Evolutionary conservation across 1,140 invertebrate genomes (phyloP).

Genomic region (Drosophila parvula): DNA sequence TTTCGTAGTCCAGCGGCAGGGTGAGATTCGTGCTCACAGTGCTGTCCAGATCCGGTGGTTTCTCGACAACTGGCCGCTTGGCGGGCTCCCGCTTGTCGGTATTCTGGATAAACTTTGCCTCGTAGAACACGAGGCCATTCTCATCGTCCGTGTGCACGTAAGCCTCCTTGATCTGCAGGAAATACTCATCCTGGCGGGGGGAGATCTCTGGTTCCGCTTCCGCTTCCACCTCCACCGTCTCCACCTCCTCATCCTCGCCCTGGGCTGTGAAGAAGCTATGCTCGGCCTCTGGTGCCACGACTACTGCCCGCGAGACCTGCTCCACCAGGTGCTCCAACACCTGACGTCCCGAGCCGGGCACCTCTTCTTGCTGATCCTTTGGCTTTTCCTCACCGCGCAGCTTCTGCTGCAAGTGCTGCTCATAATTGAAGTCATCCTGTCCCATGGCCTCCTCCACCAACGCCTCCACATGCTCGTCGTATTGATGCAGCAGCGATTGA

Average conservation of each 20-base stretch:
- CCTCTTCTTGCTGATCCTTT: slow-evolving; percentile 5
- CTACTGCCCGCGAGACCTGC: slow-evolving; percentile 58
- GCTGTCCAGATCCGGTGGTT: slow-evolving; percentile 41
- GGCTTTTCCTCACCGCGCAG: slow-evolving; percentile 29
- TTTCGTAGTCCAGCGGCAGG: slow-evolving; percentile 86
- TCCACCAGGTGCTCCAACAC: slow-evolving; percentile 65
- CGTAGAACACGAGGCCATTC: slow-evolving; percentile 88
- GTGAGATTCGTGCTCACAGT: slow-evolving; percentile 81
- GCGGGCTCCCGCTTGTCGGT: neutral
- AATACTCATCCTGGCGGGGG: slow-evolving; percentile 54
- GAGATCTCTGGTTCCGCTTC: slow-evolving; percentile 1
- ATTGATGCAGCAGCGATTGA: slow-evolving; percentile 63
- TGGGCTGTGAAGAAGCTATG: slow-evolving; percentile 72
- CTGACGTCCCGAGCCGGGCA: slow-evolving; percentile 16
- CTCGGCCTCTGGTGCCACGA: slow-evolving; percentile 48
- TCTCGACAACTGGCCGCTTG: neutral
- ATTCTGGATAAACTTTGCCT: slow-evolving; percentile 86
- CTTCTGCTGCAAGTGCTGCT: slow-evolving; percentile 56
- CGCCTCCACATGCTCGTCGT: slow-evolving; percentile 59
- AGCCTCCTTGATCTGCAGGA: slow-evolving; percentile 86
- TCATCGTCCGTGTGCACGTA: slow-evolving; percentile 90
- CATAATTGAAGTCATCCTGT: slow-evolving; percentile 66
- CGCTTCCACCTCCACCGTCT: neutral
- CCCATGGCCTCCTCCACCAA: slow-evolving; percentile 67
- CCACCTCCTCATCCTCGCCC: slow-evolving; percentile 16